phyloP scores from a whole-genome alignment of 2,888 invertebrate genomes.

The Mesoligia furuncula region DNA sequence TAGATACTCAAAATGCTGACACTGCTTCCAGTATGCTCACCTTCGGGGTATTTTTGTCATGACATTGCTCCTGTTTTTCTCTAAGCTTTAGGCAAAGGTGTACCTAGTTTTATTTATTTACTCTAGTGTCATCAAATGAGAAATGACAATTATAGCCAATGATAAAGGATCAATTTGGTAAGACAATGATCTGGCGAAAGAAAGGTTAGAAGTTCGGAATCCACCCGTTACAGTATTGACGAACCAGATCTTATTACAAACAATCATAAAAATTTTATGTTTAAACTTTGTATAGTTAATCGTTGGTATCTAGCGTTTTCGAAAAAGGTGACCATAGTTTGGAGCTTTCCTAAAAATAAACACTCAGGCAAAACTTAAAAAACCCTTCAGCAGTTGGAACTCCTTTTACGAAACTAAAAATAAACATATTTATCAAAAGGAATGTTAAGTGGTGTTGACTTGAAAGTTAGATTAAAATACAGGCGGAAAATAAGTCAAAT shows the following conservation, averaged over 20 bases:
- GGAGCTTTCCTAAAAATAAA: background rate
- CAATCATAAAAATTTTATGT: background rate
- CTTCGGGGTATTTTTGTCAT: background rate
- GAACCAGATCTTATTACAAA: background rate
- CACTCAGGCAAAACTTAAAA: background rate
- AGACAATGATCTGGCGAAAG: too few species aligned
- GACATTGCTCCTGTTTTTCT: background rate
- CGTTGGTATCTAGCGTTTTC: background rate
- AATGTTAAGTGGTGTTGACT: too few species aligned
- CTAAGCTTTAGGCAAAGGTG: background rate
- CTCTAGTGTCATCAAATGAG: background rate
- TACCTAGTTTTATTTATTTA: background rate
- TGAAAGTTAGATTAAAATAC: too few species aligned
- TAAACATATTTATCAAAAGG: too few species aligned
- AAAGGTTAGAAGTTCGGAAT: background rate
- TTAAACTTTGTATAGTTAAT: background rate
- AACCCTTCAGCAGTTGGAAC: background rate
- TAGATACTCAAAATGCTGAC: too few species aligned
- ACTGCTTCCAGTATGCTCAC: too few species aligned
- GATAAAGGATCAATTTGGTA: background rate
- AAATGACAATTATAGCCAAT: too few species aligned
- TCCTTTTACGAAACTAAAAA: background rate
- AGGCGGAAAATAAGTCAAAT: too few species aligned
- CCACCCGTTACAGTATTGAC: background rate
- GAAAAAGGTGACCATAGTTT: too few species aligned